These are phyloP conservation scores for Ricordea florida DNA, from an alignment of 92 coral and sea anemone species.

Conservation along the genomic window DNA sequence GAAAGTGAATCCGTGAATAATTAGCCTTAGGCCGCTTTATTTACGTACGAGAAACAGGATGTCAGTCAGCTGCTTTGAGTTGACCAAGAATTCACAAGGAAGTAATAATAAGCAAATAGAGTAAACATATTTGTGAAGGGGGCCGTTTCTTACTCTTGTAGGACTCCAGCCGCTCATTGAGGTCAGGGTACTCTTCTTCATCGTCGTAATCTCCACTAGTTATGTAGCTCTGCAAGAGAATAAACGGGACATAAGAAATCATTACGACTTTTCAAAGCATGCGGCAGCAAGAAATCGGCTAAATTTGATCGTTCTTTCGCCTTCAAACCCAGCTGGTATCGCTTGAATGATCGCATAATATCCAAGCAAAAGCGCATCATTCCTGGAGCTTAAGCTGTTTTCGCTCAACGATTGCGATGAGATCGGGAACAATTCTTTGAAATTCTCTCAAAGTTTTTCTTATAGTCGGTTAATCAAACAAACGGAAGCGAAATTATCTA, in stretches of 20 bases:
- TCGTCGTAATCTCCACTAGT: slow-evolving; percentile 94
- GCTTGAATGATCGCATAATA: slow-evolving; percentile 1
- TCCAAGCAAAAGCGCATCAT: neutral
- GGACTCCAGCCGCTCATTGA: slow-evolving; percentile 65
- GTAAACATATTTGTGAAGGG: neutral
- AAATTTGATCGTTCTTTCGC: neutral
- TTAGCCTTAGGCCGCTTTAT: no score
- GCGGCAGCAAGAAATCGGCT: neutral
- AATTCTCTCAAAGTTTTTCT: no score
- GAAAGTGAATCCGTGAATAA: neutral
- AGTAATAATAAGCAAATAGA: neutral
- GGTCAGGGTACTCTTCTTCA: slow-evolving; percentile 94
- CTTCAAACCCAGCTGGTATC: slow-evolving; percentile 7
- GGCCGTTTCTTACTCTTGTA: slow-evolving; percentile 93
- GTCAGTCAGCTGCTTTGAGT: neutral
- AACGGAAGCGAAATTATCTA: slow-evolving; percentile 28
- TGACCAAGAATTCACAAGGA: neutral
- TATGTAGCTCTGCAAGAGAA: slow-evolving; percentile 69
- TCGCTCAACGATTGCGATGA: neutral
- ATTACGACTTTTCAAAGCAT: neutral
- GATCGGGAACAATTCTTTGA: no score
- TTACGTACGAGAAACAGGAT: no score
- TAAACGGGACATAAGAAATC: neutral
- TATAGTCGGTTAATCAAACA: no score
- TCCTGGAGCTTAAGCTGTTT: neutral